Evolutionary conservation across 1,140 invertebrate genomes (phyloP).

Genomic region (Chironomus striatipennis): DNA sequence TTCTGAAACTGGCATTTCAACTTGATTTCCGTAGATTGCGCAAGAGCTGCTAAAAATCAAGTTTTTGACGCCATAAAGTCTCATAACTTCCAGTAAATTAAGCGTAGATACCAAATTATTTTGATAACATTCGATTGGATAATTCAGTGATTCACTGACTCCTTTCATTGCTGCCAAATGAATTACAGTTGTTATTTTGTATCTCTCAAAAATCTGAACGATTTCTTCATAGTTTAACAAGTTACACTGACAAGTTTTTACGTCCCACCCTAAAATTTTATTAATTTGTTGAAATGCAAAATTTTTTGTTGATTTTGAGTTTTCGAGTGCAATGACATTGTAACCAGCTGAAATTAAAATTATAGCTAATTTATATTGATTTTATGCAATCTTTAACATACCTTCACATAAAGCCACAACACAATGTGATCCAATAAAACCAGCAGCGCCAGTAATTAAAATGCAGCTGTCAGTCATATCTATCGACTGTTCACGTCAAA

Average conservation of each 20-base stretch:
- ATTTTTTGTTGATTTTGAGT: not conserved
- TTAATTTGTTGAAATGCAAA: not conserved
- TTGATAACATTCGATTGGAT: slow-evolving; percentile 74
- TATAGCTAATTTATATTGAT: too few species aligned
- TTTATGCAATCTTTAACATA: not conserved
- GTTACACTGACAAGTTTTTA: not conserved
- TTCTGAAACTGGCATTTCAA: slow-evolving; percentile 80
- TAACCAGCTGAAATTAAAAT: not conserved
- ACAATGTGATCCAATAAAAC: slow-evolving; percentile 94
- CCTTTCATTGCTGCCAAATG: slow-evolving; percentile 96
- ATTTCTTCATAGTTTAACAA: not conserved
- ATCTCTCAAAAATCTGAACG: not conserved
- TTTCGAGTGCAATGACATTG: not conserved
- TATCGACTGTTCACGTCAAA: not conserved
- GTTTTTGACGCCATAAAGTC: slow-evolving; percentile 58
- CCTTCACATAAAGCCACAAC: slow-evolving; percentile 61
- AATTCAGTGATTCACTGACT: slow-evolving; percentile 84
- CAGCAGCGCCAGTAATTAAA: slow-evolving; percentile 91
- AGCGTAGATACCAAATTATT: slow-evolving; percentile 85
- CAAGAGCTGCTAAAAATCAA: slow-evolving; percentile 87
- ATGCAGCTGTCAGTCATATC: slow-evolving; percentile 29
- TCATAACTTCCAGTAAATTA: slow-evolving; percentile 76
- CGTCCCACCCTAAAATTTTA: not conserved
- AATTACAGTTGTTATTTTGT: slow-evolving; percentile 57
- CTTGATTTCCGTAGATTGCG: slow-evolving; percentile 90